Conservation (phyloP, 2,888 invertebrate species). For the Latheticus oryzae region DNA sequence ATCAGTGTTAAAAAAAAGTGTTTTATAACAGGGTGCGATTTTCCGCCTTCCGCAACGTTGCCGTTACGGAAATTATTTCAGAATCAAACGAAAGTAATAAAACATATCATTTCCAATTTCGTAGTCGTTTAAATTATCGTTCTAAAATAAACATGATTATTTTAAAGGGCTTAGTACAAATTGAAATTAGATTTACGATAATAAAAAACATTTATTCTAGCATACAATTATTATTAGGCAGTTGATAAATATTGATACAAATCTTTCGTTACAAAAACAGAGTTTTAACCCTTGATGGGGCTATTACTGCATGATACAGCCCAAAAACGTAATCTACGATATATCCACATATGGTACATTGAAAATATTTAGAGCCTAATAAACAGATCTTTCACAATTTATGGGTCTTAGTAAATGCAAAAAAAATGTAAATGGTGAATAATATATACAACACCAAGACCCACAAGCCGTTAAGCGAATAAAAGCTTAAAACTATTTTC, state of each 20-base stretch:
- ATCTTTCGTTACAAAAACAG: conserved; percentile 62
- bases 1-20: no score
- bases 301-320: conserved; percentile 47
- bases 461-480: conserved; percentile 58
- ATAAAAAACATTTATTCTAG: conserved; percentile 51
- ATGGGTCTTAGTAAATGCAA: conserved; percentile 53
- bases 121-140: no score
- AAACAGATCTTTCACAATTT: conserved; percentile 57
- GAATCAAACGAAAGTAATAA: no score
- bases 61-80: no score
- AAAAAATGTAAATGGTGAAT: conserved; percentile 46
- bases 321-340: conserved; percentile 59
- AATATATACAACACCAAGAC: conserved; percentile 57
- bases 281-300: conserved; percentile 52
- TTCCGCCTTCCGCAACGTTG: no score
- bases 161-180: no score
- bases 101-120: no score
- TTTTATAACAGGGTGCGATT: no score
- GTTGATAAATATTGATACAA: conserved; percentile 63
- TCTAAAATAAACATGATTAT: no score
- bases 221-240: conserved; percentile 63
- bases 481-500: conserved; percentile 57
- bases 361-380: conserved; percentile 64
- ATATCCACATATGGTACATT: conserved; percentile 67
- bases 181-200: conserved; percentile 38